Evolutionary conservation across 2,797 vertebrate species (phyloP).

Genomic region (Scleropages formosus): DNA sequence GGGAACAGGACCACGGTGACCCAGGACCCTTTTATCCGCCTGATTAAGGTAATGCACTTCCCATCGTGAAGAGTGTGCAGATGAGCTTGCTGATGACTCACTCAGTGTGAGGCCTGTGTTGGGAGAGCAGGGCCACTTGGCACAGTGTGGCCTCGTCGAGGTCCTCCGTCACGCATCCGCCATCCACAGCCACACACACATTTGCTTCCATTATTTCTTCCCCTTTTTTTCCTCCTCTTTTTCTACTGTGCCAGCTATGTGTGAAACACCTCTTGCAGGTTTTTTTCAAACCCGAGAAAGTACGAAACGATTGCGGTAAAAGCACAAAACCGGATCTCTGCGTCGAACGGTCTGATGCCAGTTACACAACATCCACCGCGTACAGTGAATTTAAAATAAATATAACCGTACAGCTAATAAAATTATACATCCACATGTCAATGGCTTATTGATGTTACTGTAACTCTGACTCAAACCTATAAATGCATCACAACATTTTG

Average conservation of each 20-base stretch:
- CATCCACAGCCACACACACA: not conserved
- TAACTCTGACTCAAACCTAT: too few species aligned
- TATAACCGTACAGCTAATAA: too few species aligned
- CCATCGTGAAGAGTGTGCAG: slow-evolving; percentile 47
- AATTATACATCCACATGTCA: too few species aligned
- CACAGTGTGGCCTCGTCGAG: not conserved
- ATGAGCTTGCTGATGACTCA: slow-evolving; percentile 48
- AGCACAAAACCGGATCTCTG: too few species aligned
- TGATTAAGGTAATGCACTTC: slow-evolving; percentile 47
- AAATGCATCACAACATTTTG: not conserved
- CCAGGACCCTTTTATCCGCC: slow-evolving; percentile 46
- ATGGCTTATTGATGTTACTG: too few species aligned
- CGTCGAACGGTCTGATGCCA: too few species aligned
- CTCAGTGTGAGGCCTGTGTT: slow-evolving; percentile 35
- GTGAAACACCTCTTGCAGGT: not conserved
- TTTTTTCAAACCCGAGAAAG: slow-evolving; percentile 13
- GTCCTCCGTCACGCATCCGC: not conserved
- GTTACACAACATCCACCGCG: too few species aligned
- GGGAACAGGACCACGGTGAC: slow-evolving; percentile 15
- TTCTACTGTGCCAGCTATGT: not conserved
- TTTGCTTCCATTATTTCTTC: not conserved
- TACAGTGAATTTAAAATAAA: too few species aligned
- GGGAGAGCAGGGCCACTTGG: slow-evolving; percentile 27
- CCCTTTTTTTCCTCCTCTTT: not conserved
- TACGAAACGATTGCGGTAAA: too few species aligned